Conservation (phyloP, 1,140 invertebrate genomes). For the Hycleus phaleratus region DNA sequence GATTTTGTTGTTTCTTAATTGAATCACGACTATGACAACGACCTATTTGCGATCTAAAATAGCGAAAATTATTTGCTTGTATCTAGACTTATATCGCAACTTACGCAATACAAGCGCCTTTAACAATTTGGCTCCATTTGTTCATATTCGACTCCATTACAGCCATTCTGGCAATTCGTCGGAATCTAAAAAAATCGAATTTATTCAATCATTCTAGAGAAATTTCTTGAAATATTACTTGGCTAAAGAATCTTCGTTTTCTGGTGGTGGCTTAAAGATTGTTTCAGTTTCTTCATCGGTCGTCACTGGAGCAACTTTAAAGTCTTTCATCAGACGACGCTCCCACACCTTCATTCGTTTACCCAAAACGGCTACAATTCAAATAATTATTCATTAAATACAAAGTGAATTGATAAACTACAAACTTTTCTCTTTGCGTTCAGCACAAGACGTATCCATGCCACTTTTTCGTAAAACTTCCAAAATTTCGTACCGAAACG, state of each 20-base stretch:
- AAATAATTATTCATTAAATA: not conserved
- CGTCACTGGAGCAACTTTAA: slow-evolving; percentile 67
- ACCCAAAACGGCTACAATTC: slow-evolving; percentile 51
- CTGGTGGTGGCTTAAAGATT: slow-evolving; percentile 44
- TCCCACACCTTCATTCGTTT: slow-evolving; percentile 76
- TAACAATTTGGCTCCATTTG: slow-evolving; percentile 64
- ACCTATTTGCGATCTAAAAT: slow-evolving; percentile 64
- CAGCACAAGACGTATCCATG: slow-evolving; percentile 64
- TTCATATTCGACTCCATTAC: slow-evolving; percentile 55
- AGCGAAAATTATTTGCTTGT: not conserved
- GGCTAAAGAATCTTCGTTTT: slow-evolving; percentile 55
- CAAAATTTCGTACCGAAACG: slow-evolving; percentile 73
- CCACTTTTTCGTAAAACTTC: slow-evolving; percentile 74
- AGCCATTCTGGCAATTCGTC: slow-evolving; percentile 63
- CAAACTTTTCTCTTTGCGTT: slow-evolving; percentile 62
- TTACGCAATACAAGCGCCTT: slow-evolving; percentile 50
- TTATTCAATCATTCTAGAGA: not conserved
- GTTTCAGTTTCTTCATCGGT: slow-evolving; percentile 46
- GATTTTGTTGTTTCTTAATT: slow-evolving; percentile 61
- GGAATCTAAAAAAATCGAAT: slow-evolving; percentile 44
- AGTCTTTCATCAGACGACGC: slow-evolving; percentile 75
- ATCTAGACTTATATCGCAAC: slow-evolving; percentile 24
- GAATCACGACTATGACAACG: slow-evolving; percentile 58
- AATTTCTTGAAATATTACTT: slow-evolving; percentile 33
- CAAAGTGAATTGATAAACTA: not conserved